These are phyloP conservation scores for Trematocara variabile DNA, from an alignment of 2,113 vertebrate genomes.

Conservation along the genomic window DNA sequence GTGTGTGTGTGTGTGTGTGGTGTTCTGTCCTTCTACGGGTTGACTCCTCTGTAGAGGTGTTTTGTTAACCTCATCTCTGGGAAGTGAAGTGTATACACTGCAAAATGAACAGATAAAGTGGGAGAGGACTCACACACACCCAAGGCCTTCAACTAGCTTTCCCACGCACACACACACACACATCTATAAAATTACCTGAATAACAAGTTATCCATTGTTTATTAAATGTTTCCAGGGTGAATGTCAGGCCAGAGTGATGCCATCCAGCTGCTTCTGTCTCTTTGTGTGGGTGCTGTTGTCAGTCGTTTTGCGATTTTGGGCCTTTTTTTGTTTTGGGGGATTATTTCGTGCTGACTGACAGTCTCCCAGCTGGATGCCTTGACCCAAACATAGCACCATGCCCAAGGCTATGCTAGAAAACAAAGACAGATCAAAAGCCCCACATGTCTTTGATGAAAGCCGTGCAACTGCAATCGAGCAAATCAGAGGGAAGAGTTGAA, in stretches of 20 bases:
- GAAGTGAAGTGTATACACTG: slow-evolving; percentile 25
- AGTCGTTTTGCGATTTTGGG: neutral
- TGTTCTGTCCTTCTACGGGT: slow-evolving; percentile 17
- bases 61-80: slow-evolving; percentile 54
- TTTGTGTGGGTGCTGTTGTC: neutral
- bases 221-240: slow-evolving; percentile 61
- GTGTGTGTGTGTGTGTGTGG: neutral
- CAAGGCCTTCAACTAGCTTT: slow-evolving; percentile 45
- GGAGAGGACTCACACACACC: neutral
- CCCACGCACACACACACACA: slow-evolving; percentile 19
- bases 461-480: neutral
- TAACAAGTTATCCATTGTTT: slow-evolving; percentile 49
- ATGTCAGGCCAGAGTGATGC: slow-evolving; percentile 25
- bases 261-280: slow-evolving; percentile 8
- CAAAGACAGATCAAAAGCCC: slow-evolving; percentile 33
- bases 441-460: slow-evolving; percentile 53
- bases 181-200: slow-evolving; percentile 29
- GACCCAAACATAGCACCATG: neutral
- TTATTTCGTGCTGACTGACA: neutral
- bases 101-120: slow-evolving; percentile 42
- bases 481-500: slow-evolving; percentile 12
- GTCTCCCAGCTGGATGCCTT: slow-evolving; percentile 23
- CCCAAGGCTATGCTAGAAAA: slow-evolving; percentile 29
- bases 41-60: slow-evolving; percentile 40
- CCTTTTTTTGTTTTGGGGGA: neutral